Conservation (phyloP, 2,888 invertebrate species). For the Cacoxenus indagator region DNA sequence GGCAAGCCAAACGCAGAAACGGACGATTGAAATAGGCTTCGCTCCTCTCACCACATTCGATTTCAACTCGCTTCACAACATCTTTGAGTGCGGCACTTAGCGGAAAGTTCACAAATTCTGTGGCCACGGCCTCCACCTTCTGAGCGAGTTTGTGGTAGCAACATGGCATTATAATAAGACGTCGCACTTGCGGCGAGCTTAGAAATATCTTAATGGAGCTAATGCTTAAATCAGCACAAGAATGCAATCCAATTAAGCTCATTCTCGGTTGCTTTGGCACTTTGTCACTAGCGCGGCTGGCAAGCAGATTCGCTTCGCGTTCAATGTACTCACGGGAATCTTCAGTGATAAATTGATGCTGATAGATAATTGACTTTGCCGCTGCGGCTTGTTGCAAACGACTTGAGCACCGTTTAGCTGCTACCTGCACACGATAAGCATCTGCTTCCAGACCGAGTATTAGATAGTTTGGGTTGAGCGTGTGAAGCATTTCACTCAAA, state of each 20-base stretch:
- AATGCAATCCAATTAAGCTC: slow-evolving; percentile 78
- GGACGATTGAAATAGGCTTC: slow-evolving; percentile 73
- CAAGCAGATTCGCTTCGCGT: slow-evolving; percentile 68
- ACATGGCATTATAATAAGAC: slow-evolving; percentile 81
- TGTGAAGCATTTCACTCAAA: slow-evolving; percentile 77
- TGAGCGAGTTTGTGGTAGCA: slow-evolving; percentile 82
- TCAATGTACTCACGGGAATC: slow-evolving; percentile 72
- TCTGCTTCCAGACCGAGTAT: slow-evolving; percentile 81
- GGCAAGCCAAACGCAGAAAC: slow-evolving; percentile 81
- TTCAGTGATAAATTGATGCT: slow-evolving; percentile 73
- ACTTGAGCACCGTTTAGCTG: slow-evolving; percentile 74
- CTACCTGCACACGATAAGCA: slow-evolving; percentile 73
- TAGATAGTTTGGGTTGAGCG: slow-evolving; percentile 73
- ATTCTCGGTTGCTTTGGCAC: slow-evolving; percentile 29
- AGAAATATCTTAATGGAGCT: slow-evolving; percentile 78
- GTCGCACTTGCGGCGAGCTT: slow-evolving; percentile 73
- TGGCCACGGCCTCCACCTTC: not conserved
- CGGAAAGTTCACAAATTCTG: slow-evolving; percentile 78
- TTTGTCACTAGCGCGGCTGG: slow-evolving; percentile 2
- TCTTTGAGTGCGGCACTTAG: slow-evolving; percentile 73
- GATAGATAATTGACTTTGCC: slow-evolving; percentile 73
- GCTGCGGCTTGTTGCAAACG: slow-evolving; percentile 74
- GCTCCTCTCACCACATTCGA: slow-evolving; percentile 11
- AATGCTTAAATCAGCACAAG: slow-evolving; percentile 83
- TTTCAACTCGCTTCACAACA: slow-evolving; percentile 38